phyloP scores from a whole-genome alignment of 2,113 vertebrate species.

The Chaetorhynchus papuensis region DNA sequence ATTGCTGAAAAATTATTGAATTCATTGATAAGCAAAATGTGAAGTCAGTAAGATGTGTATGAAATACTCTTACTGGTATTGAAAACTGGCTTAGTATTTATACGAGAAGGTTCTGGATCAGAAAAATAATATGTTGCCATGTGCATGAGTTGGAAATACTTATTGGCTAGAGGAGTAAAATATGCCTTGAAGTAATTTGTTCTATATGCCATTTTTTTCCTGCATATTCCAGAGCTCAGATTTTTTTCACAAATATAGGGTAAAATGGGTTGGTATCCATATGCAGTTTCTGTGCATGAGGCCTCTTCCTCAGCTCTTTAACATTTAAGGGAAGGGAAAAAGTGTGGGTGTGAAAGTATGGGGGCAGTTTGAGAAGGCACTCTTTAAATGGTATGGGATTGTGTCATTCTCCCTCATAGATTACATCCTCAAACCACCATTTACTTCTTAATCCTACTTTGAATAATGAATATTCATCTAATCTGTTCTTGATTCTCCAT shows the following conservation, averaged over 20 bases:
- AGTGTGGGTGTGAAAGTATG: conserved; percentile 1
- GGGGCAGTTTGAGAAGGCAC: conserved; percentile 25
- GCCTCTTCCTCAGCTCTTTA: conserved; percentile 6
- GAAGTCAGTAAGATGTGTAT: neutral
- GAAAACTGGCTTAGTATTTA: neutral
- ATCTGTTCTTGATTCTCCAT: neutral
- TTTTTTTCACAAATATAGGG: neutral
- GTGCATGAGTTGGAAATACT: neutral
- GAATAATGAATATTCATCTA: conserved; percentile 19
- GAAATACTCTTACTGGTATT: neutral
- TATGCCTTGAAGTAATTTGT: neutral
- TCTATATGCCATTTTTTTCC: neutral
- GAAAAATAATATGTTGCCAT: neutral
- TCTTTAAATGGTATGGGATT: conserved; percentile 26
- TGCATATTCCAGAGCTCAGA: neutral
- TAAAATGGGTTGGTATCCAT: neutral
- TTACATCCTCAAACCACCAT: neutral
- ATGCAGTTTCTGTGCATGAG: neutral
- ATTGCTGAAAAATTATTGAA: neutral
- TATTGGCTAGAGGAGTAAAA: neutral
- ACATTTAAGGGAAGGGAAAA: neutral
- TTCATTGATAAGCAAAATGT: neutral
- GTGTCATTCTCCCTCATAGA: conserved; percentile 23
- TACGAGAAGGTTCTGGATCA: neutral
- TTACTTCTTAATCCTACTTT: conserved; percentile 12